Evolutionary conservation across 2,888 invertebrate species (phyloP), one percentile per base, ranked within the genome.

Genomic region (Brachypterus glaber): DNA sequence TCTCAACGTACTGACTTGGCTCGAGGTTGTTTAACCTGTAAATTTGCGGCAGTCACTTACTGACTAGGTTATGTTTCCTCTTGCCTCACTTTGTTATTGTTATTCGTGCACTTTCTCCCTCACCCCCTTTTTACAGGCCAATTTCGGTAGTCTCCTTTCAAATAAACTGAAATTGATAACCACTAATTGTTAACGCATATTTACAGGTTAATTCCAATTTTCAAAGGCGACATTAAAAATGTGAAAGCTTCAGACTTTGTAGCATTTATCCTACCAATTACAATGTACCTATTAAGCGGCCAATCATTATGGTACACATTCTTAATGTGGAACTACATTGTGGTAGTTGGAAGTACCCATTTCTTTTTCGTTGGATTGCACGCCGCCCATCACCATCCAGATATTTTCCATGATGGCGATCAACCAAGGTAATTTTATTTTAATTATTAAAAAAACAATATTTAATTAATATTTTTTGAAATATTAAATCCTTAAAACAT

Each of bases 331-430:
- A 41, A 73, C 0, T 82, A 79, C 76, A 45, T 76, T 0, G 58
- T 70, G 46, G 70, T 79, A 11, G 58, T 73, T 14, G 69, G 69
- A 2, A 80, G 83, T 47, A 70, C 77, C 29, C 49, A 73, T 0
- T 82, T 86, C 54, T 68, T 64, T 9, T 51, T 73, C 2, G 75
- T 83, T 40, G 85, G 78, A 2, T 56, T 82, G 1, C 82, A 77
- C 55, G 84, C 82, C 1, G 84, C 78, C 1, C 87, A 88, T 66
- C 86, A 86, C 55, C 83, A 87, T 58, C 84, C 87, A 1, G 75
- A 76, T 18, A 79, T 86, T 41, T 81, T 81, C 54, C 86, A 87
- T 56, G 85, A 85, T 52, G 86, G 86, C 1, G 88, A 89, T 58
- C 64, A 74, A 34, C 70, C 73, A 30, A 71, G 73, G 79, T 79